A percentile compares a stretch with the other conserved stretches of the same genome.
These are phyloP conservation scores for Drosophila lacteicornis DNA, from an alignment of 1,140 invertebrate species.

Conservation along the genomic window DNA sequence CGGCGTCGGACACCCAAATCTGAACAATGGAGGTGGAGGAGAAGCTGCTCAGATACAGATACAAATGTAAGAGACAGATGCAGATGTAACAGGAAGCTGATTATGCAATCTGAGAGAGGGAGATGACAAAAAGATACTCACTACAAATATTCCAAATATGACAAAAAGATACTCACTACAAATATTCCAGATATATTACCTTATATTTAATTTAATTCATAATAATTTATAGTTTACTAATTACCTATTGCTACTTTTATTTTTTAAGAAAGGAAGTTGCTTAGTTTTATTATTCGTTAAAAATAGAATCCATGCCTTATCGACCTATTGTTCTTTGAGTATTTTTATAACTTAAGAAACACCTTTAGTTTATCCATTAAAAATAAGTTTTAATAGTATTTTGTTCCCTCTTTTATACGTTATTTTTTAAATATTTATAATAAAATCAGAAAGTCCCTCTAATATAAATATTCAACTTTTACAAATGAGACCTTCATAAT, in stretches of 20 bases:
- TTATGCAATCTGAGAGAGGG: constrained; percentile 19
- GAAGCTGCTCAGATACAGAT: constrained; percentile 24
- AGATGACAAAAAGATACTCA: background rate
- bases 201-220: background rate
- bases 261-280: too few relatives aligned
- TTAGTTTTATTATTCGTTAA: too few relatives aligned
- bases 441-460: background rate
- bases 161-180: background rate
- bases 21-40: constrained; percentile 42
- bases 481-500: background rate
- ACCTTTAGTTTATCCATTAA: too few relatives aligned
- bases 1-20: constrained; percentile 43
- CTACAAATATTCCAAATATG: too few relatives aligned
- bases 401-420: too few relatives aligned
- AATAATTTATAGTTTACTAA: background rate
- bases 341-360: too few relatives aligned
- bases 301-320: too few relatives aligned
- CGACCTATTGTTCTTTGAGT: too few relatives aligned
- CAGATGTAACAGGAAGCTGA: constrained; percentile 20
- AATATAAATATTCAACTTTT: background rate
- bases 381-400: too few relatives aligned
- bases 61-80: constrained; percentile 8
- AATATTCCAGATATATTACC: background rate
- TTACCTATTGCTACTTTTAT: too few relatives aligned
- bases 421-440: background rate